These are phyloP conservation scores for Holacanthus passer DNA, from an alignment of 2,113 vertebrate species.

Conservation along the genomic window DNA sequence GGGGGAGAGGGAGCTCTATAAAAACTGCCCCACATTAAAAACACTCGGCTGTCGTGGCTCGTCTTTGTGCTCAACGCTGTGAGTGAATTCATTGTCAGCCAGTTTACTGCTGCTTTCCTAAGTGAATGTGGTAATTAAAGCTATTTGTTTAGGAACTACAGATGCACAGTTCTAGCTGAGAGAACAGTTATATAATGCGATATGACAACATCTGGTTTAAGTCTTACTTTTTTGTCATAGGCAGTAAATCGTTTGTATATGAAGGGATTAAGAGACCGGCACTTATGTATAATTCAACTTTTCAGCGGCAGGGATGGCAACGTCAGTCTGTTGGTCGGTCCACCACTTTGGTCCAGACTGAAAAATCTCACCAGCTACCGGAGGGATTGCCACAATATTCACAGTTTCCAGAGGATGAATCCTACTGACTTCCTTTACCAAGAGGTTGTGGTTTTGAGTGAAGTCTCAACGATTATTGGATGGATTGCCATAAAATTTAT, in stretches of 20 bases:
- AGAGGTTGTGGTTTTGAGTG: no score
- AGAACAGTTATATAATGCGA: constrained; percentile 15
- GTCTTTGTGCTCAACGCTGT: constrained; percentile 39
- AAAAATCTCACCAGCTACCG: no score
- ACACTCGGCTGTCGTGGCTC: constrained; percentile 50
- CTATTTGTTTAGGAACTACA: constrained; percentile 34
- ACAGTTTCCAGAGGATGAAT: no score
- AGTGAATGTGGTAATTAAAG: constrained; percentile 30
- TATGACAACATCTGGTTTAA: neutral
- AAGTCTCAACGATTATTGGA: no score
- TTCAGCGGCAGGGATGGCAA: neutral
- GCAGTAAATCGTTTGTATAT: constrained; percentile 16
- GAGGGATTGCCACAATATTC: no score
- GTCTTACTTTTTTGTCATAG: constrained; percentile 11
- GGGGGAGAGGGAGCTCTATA: constrained; percentile 46
- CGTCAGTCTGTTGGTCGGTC: neutral
- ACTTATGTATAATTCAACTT: neutral
- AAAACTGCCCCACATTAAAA: constrained; percentile 68
- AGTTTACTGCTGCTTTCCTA: constrained; percentile 32
- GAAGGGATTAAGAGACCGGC: constrained; percentile 11
- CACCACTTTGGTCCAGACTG: no score
- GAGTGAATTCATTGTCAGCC: constrained; percentile 34
- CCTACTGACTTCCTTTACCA: no score
- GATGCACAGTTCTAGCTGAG: neutral
- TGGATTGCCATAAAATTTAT: no score